These are phyloP conservation scores for Xiphorhynchus erythropygius DNA, from an alignment of 2,797 vertebrate species.

Conservation along the genomic window DNA sequence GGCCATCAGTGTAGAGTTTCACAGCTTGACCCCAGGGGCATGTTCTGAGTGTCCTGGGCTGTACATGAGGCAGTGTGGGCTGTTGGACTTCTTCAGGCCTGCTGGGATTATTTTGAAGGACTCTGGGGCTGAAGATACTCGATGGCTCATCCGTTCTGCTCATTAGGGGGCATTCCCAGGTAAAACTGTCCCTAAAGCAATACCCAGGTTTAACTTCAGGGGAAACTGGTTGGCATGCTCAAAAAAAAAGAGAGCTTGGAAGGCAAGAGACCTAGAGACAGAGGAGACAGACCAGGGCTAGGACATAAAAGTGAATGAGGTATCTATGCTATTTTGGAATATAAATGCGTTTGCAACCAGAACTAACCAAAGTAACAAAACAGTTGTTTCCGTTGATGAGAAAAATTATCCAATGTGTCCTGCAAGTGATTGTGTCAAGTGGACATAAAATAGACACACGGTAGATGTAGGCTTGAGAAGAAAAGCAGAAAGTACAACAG, in stretches of 20 bases:
- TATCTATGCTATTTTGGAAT: background rate
- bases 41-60: background rate
- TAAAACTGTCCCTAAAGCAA: background rate
- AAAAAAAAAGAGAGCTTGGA: background rate
- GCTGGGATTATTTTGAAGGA: background rate
- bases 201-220: background rate
- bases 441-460: background rate
- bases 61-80: background rate
- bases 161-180: background rate
- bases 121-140: background rate
- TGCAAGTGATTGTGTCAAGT: background rate
- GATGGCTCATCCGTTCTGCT: background rate
- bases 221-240: background rate
- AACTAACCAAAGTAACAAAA: background rate
- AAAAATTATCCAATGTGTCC: background rate
- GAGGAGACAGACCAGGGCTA: background rate
- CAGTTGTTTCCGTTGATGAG: background rate
- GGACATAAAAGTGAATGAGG: background rate
- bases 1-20: background rate
- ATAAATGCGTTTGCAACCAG: background rate
- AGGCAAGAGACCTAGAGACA: background rate
- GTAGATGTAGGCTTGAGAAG: background rate
- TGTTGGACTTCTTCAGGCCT: background rate
- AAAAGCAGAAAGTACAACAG: background rate
- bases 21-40: too few species aligned